Base-by-base conservation (phyloP, 2,113 vertebrate species). In the Abramis brama region DNA sequence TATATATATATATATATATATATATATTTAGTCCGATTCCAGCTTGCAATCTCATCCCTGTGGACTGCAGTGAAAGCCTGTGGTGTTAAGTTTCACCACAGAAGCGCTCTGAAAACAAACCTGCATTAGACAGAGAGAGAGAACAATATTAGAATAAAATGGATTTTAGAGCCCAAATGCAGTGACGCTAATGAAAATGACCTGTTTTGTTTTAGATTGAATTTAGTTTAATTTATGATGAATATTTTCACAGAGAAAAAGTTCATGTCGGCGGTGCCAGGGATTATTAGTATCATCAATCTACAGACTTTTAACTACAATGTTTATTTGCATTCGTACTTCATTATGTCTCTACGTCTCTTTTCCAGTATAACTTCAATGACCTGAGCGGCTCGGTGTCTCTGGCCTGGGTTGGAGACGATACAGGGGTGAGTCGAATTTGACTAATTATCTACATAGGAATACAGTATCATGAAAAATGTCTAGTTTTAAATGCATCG, bases 361-460 rank as follows among this genome's bases (percentile, higher is more conserved):
- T 82, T n/a, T 88, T 86, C n/a, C 86, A 98, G 97, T 93, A 93
- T 55, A 86, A 90, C 78, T 97, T 98, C 78, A 94, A 95, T 78
- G 96, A 97, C 88, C 93, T 97, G 89, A 96, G 97, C 84, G 96
- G 96, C 86, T 96, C 96, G 0, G 96, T 97, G 79, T 97, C 96
- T 0, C 94, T 98, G 86, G 97, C 97, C 89, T 98, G 97, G 97
- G 95, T 98, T 90, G 97, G 97, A 89, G 96, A 97, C 86, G 94
- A 94, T 90, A 96, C 96, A 6, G 97, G 97, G 92, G 97, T 98
- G 90, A 97, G 97, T 96, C 0, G 4, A n/a, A 50, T 66, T 68
- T 78, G 10, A 21, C 17, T 19, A 7, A 39, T 52, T 79, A 50
- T 50, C 73, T 71, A 39, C 3, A 11, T 43, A 43, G 11, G 19